These are phyloP conservation scores for Corythoichthys haematopterus DNA, from an alignment of 2,113 vertebrate genomes.

Conservation along the genomic window DNA sequence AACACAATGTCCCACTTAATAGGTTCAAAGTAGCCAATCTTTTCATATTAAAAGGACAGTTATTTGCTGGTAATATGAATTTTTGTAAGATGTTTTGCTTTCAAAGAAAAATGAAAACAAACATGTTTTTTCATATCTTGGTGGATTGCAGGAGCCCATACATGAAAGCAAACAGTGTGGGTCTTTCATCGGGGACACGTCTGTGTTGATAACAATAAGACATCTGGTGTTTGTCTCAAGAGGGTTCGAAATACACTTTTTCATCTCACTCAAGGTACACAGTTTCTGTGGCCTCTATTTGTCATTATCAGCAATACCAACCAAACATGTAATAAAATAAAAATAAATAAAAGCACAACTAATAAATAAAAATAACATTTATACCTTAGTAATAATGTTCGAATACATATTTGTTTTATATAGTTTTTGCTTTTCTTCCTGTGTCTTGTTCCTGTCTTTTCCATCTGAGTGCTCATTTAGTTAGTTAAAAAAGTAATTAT, in stretches of 20 bases:
- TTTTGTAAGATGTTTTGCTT: slow-evolving; percentile 28
- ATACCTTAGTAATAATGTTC: too few relatives aligned
- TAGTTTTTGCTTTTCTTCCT: too few relatives aligned
- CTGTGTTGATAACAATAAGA: slow-evolving; percentile 56
- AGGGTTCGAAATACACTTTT: slow-evolving; percentile 42
- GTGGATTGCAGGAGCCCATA: slow-evolving; percentile 24
- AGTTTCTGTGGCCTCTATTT: slow-evolving; percentile 29
- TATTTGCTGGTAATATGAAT: background rate
- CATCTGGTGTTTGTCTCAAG: slow-evolving; percentile 46
- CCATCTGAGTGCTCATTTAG: too few relatives aligned
- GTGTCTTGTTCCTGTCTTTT: too few relatives aligned
- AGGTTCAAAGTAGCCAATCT: slow-evolving; percentile 42
- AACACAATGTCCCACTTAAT: slow-evolving; percentile 42
- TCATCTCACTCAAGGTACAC: slow-evolving; percentile 26
- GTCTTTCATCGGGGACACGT: slow-evolving; percentile 60
- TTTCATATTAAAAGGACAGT: background rate
- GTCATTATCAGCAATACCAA: slow-evolving; percentile 22
- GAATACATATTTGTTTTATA: too few relatives aligned
- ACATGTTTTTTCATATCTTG: slow-evolving; percentile 25
- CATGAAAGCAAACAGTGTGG: slow-evolving; percentile 41
- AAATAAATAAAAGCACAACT: background rate
- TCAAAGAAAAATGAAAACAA: slow-evolving; percentile 46
- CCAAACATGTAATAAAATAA: slow-evolving; percentile 14
- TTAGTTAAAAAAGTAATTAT: too few relatives aligned
- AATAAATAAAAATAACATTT: too few relatives aligned